Conservation (phyloP, 2,888 invertebrate genomes). For the Cheilosia urbana region DNA sequence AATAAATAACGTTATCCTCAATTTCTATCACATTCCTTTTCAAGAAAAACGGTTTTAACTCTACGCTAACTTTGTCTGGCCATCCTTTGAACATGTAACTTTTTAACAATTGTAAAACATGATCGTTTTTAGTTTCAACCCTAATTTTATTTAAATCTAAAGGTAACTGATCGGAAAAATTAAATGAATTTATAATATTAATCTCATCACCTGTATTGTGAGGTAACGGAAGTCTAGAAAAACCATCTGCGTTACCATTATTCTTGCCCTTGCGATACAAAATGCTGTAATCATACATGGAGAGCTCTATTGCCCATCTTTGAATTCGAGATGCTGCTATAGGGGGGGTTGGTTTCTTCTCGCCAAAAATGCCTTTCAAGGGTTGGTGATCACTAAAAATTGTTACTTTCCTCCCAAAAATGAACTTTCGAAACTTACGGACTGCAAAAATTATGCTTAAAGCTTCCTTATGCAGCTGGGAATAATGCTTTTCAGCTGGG, state of each 20-base stretch:
- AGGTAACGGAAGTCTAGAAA: slow-evolving; percentile 30
- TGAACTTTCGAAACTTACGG: slow-evolving; percentile 81
- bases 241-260: slow-evolving; percentile 23
- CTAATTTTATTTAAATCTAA: neutral
- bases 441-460: slow-evolving; percentile 81
- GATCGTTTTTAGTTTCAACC: no score
- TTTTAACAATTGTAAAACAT: neutral
- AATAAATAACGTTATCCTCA: neutral
- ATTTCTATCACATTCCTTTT: slow-evolving; percentile 2
- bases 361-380: no score
- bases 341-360: slow-evolving; percentile 49
- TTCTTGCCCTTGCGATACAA: slow-evolving; percentile 46
- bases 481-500: slow-evolving; percentile 76
- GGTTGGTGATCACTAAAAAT: no score
- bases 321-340: slow-evolving; percentile 61
- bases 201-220: slow-evolving; percentile 25
- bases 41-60: neutral
- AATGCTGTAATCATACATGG: slow-evolving; percentile 54
- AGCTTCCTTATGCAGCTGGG: slow-evolving; percentile 79
- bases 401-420: slow-evolving; percentile 77
- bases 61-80: neutral
- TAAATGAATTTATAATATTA: slow-evolving; percentile 9
- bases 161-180: slow-evolving; percentile 1
- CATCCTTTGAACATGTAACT: neutral
- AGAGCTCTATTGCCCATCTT: slow-evolving; percentile 48